These are phyloP conservation scores for Paradoxurus hermaphroditus DNA, from an alignment of 2,113 vertebrate species.

Conservation along the genomic window DNA sequence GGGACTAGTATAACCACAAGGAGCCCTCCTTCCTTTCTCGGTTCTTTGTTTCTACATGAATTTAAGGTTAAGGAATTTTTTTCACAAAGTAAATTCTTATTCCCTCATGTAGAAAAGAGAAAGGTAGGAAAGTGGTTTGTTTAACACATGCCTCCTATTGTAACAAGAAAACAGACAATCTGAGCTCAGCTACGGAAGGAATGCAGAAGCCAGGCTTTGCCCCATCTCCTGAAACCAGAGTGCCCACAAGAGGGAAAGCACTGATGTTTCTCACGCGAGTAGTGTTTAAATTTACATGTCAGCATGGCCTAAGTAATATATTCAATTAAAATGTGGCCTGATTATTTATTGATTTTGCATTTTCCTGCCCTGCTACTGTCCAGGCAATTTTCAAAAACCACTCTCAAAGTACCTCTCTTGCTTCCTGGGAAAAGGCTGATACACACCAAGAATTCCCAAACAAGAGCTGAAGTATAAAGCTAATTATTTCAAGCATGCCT, in stretches of 20 bases:
- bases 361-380: conserved; percentile 45
- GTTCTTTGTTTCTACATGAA: not conserved
- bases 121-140: conserved; percentile 40
- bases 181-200: not conserved
- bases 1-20: not conserved
- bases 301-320: conserved; percentile 45
- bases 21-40: not conserved
- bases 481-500: conserved; percentile 75
- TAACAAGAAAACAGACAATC: not conserved
- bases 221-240: conserved; percentile 34
- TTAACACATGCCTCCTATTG: conserved; percentile 40
- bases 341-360: conserved; percentile 76
- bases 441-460: conserved; percentile 74
- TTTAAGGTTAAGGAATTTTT: not conserved
- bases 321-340: conserved; percentile 69
- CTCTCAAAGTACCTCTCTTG: conserved; percentile 70
- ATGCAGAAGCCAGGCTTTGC: not conserved
- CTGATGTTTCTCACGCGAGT: conserved; percentile 31
- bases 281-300: conserved; percentile 64
- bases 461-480: conserved; percentile 74
- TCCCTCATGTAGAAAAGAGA: conserved; percentile 41
- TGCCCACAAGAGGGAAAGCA: not conserved
- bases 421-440: conserved; percentile 68
- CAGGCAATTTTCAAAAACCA: conserved; percentile 72
- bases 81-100: not conserved